Conservation (phyloP, 2,888 invertebrate species). For the Andrena fulva region DNA sequence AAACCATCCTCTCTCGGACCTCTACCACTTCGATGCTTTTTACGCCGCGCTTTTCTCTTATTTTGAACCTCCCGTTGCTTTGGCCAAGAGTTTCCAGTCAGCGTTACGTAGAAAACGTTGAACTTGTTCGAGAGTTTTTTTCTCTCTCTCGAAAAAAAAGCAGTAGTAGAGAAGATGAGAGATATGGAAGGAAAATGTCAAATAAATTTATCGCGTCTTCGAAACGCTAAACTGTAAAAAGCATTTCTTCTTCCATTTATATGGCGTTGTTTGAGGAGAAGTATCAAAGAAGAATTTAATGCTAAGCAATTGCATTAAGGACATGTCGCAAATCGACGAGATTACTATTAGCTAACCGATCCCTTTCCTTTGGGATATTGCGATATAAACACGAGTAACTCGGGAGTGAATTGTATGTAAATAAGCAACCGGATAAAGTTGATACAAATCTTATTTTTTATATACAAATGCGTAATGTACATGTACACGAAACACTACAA, state of each 20-base stretch:
- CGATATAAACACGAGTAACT: background rate
- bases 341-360: background rate
- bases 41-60: constrained; percentile 70
- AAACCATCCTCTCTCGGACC: constrained; percentile 55
- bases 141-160: constrained; percentile 55
- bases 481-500: too few species aligned
- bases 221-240: constrained; percentile 46
- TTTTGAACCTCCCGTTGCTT: constrained; percentile 74
- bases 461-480: too few species aligned
- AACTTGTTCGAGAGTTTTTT: constrained; percentile 64
- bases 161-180: constrained; percentile 47
- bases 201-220: constrained; percentile 57
- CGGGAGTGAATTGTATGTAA: background rate
- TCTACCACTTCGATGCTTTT: constrained; percentile 78
- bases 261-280: background rate
- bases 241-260: background rate
- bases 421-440: background rate
- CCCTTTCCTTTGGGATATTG: constrained; percentile 1
- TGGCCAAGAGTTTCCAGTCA: constrained; percentile 73
- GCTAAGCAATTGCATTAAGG: constrained; percentile 6
- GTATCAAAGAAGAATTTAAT: constrained; percentile 1
- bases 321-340: background rate
- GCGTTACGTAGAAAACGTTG: constrained; percentile 75
- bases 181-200: constrained; percentile 64
- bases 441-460: background rate